phyloP scores from a whole-genome alignment of 2,888 invertebrate species.

The Aphrophora alni region DNA sequence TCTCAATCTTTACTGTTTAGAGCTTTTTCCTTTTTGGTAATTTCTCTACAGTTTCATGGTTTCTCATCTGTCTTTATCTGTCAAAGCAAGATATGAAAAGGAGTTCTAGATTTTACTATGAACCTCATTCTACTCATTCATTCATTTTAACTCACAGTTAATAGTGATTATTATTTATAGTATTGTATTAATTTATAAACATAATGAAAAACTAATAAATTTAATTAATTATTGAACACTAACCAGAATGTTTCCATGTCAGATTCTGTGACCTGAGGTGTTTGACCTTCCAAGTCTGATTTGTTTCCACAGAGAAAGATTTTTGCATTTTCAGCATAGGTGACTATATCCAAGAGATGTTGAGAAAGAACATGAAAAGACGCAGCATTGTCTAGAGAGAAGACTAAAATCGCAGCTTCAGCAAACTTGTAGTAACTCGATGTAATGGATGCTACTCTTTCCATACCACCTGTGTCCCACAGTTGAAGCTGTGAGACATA shows the following conservation, averaged over 20 bases:
- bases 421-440: conserved; percentile 96
- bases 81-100: no score
- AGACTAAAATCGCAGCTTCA: conserved; percentile 91
- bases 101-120: no score
- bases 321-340: conserved; percentile 93
- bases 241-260: conserved; percentile 91
- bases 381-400: conserved; percentile 87
- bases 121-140: no score
- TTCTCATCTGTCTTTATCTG: no score
- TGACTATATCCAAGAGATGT: conserved; percentile 90
- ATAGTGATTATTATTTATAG: no score
- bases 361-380: conserved; percentile 93
- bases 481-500: conserved; percentile 75
- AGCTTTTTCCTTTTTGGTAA: no score
- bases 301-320: conserved; percentile 95
- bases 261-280: conserved; percentile 81
- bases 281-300: conserved; percentile 74
- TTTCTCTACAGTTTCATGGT: no score
- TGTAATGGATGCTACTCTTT: conserved; percentile 92
- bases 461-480: conserved; percentile 98
- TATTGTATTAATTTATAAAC: no score
- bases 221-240: no score
- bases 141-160: no score
- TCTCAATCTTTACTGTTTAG: no score
- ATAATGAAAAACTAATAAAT: no score